Percentiles rank a stretch among this genome's conserved stretches.
Conservation (phyloP, 2,888 invertebrate species). For the Galeruca laticollis region DNA sequence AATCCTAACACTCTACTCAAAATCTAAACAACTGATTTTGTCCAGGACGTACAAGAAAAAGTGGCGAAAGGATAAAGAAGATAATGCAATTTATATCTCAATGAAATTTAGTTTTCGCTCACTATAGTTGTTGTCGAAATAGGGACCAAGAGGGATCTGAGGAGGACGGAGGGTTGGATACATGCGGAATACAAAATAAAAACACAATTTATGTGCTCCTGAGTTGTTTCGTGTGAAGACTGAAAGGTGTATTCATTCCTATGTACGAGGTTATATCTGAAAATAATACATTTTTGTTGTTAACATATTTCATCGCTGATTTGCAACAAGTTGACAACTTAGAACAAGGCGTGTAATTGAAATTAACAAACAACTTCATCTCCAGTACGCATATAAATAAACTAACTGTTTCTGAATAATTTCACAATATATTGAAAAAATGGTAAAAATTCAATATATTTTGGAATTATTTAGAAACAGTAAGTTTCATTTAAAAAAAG, state of each 20-base stretch:
- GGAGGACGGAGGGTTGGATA: constrained; percentile 34
- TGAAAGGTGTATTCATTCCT: constrained; percentile 26
- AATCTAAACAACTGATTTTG: constrained; percentile 2
- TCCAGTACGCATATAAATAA: too few species aligned
- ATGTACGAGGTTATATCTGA: constrained; percentile 1
- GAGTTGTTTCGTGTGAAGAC: constrained; percentile 19
- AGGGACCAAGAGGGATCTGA: constrained; percentile 16
- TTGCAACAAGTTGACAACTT: too few species aligned
- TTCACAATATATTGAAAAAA: too few species aligned
- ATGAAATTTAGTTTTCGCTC: constrained; percentile 15
- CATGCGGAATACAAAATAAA: constrained; percentile 48
- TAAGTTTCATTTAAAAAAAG: too few species aligned
- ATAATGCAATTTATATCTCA: constrained; percentile 22
- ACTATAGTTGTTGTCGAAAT: constrained; percentile 18
- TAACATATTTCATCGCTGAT: too few species aligned
- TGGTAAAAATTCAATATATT: too few species aligned
- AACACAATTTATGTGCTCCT: constrained; percentile 46
- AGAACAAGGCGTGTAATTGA: too few species aligned
- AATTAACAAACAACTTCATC: too few species aligned
- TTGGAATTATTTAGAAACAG: too few species aligned
- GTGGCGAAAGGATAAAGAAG: constrained; percentile 12
- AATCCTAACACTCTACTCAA: background rate
- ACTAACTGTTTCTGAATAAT: too few species aligned
- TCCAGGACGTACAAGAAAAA: constrained; percentile 11
- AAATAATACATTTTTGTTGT: background rate